phyloP scores from a whole-genome alignment of 2,797 vertebrate genomes.

The Mionectes olivaceus region DNA sequence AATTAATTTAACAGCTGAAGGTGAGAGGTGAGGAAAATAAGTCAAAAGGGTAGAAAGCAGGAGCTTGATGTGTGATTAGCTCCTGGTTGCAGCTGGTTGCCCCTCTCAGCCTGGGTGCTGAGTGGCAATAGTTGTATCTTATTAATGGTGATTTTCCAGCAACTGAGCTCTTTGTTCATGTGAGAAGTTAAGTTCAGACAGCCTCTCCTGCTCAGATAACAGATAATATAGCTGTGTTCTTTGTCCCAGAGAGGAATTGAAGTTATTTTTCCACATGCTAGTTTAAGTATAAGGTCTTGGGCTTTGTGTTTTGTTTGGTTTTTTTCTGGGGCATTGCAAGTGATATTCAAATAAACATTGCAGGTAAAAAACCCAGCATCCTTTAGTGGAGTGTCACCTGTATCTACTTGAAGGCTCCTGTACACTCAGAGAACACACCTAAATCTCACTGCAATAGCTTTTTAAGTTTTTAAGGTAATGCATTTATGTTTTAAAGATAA shows the following conservation, averaged over 20 bases:
- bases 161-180: neutral
- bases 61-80: neutral
- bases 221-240: accelerated
- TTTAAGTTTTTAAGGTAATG: neutral
- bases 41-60: neutral
- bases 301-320: neutral
- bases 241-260: neutral
- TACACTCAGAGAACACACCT: accelerated
- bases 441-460: neutral
- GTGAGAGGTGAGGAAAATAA: neutral
- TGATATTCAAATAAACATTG: accelerated
- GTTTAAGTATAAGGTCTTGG: neutral
- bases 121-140: neutral
- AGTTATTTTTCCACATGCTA: accelerated
- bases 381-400: neutral
- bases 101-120: neutral
- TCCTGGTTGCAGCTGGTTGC: neutral
- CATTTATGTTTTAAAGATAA: accelerated
- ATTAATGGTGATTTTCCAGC: slow-evolving; percentile 18
- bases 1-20: neutral
- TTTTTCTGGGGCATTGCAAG: neutral
- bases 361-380: neutral
- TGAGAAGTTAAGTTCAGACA: accelerated
- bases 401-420: neutral
- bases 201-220: accelerated